These are phyloP conservation scores for Rhabdornis inornatus DNA, from an alignment of 2,113 vertebrate species.

Conservation along the genomic window DNA sequence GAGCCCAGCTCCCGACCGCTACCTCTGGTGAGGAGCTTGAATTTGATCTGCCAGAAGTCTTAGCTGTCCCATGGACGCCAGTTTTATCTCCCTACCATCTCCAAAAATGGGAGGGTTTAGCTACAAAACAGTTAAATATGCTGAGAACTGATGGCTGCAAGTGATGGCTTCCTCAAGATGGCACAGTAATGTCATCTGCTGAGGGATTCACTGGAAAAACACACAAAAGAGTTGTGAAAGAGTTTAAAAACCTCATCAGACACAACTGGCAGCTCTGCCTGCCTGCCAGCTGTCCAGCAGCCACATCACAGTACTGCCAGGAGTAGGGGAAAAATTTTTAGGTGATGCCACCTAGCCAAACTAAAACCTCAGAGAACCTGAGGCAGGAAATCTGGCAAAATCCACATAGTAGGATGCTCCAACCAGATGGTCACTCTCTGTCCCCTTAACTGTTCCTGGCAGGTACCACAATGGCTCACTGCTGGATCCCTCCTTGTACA, in stretches of 20 bases:
- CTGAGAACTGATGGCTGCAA: background rate
- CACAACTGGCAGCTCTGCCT: background rate
- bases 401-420: accelerated
- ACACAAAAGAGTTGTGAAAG: background rate
- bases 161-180: background rate
- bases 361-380: background rate
- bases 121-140: background rate
- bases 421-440: accelerated
- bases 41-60: background rate
- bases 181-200: background rate
- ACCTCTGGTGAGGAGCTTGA: conserved; percentile 82
- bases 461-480: conserved; percentile 93
- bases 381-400: background rate
- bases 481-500: conserved; percentile 76
- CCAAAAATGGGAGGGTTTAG: background rate
- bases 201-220: background rate
- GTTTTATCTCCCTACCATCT: background rate
- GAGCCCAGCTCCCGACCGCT: conserved; percentile 80
- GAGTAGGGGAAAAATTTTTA: background rate
- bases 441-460: background rate
- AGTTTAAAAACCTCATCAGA: background rate
- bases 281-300: background rate
- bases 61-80: background rate
- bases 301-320: background rate
- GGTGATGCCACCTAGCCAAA: background rate